These are phyloP conservation scores for Sylvicola cinctus DNA, from an alignment of 2,888 invertebrate species.

Conservation along the genomic window DNA sequence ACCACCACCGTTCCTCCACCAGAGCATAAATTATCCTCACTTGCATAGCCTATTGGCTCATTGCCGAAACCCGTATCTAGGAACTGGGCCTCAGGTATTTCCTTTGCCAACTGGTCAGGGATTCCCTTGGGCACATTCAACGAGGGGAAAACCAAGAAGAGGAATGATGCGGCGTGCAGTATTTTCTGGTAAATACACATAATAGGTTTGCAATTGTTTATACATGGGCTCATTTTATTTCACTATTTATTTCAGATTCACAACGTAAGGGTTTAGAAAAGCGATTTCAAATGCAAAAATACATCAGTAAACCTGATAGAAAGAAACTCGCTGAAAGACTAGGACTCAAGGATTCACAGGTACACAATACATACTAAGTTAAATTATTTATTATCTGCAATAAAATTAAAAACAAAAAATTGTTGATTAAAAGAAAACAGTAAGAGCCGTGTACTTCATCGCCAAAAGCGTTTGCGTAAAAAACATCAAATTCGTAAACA, in stretches of 20 bases:
- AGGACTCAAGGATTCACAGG: slow-evolving; percentile 94
- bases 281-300: slow-evolving; percentile 90
- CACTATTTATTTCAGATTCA: slow-evolving; percentile 34
- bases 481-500: too few relatives aligned
- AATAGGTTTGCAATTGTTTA: neutral
- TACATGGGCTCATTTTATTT: too few relatives aligned
- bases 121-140: slow-evolving; percentile 83
- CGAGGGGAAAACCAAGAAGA: slow-evolving; percentile 77
- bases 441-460: too few relatives aligned
- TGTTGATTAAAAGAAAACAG: too few relatives aligned
- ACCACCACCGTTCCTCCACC: slow-evolving; percentile 33
- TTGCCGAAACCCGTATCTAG: slow-evolving; percentile 67
- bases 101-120: slow-evolving; percentile 34
- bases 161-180: slow-evolving; percentile 97
- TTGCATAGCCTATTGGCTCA: slow-evolving; percentile 65
- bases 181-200: slow-evolving; percentile 39
- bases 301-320: slow-evolving; percentile 95
- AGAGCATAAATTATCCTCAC: slow-evolving; percentile 60
- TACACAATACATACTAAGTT: slow-evolving; percentile 32
- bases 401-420: too few relatives aligned
- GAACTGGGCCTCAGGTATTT: slow-evolving; percentile 36
- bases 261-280: slow-evolving; percentile 92
- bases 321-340: slow-evolving; percentile 92
- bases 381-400: too few relatives aligned
- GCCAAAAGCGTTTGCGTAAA: too few relatives aligned